phyloP scores from a whole-genome alignment of 2,797 vertebrate species.

The Myotis findleyi region DNA sequence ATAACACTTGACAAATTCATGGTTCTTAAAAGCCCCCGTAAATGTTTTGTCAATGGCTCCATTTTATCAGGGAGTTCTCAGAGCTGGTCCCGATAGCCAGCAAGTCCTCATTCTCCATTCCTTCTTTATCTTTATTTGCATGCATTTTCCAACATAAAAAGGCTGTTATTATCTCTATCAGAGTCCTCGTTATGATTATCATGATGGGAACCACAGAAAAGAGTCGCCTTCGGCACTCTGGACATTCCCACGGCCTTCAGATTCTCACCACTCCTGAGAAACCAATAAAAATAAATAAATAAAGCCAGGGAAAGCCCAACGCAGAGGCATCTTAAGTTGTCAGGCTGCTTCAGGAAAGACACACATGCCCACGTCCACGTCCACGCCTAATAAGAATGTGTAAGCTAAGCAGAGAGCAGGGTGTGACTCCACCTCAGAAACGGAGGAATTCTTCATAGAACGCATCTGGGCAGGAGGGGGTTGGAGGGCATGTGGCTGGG shows the following conservation, averaged over 20 bases:
- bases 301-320: background rate
- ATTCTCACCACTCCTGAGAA: conserved; percentile 21
- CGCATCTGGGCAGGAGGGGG: background rate
- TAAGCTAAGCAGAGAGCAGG: conserved; percentile 13
- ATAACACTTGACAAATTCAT: conserved; percentile 84
- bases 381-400: conserved; percentile 2
- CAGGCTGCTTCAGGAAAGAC: background rate
- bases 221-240: conserved; percentile 50
- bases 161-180: background rate
- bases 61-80: conserved; percentile 82
- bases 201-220: background rate
- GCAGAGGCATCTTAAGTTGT: background rate
- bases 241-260: conserved; percentile 60
- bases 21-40: conserved; percentile 83
- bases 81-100: conserved; percentile 62
- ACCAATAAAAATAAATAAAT: conserved; percentile 23
- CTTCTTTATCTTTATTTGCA: conserved; percentile 76
- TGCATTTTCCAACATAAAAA: conserved; percentile 63
- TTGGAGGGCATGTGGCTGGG: background rate
- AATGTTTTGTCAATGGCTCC: conserved; percentile 83
- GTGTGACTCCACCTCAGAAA: background rate
- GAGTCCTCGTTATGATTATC: background rate
- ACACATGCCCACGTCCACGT: background rate
- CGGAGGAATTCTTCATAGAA: background rate
- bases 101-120: conserved; percentile 57